A percentile compares a stretch with the other conserved stretches of the same genome.
Evolutionary conservation across 2,113 vertebrate species (phyloP).

Genomic region (Marmota flaviventris): DNA sequence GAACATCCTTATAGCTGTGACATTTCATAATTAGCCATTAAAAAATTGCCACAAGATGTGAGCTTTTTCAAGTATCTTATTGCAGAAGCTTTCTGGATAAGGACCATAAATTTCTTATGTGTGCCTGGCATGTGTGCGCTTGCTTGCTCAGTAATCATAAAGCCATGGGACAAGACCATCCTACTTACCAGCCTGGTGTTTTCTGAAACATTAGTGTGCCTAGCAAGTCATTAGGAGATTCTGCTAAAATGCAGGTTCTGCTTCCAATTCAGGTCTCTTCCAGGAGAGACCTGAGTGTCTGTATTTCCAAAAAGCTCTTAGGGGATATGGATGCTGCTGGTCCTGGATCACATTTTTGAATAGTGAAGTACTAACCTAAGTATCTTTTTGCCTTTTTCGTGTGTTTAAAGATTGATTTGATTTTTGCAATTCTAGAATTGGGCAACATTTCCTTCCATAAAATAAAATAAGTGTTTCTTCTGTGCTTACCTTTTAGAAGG

Average conservation of each 20-base stretch:
- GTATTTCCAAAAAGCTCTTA: not conserved
- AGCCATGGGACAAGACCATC: not conserved
- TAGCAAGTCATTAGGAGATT: not conserved
- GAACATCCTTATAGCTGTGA: not conserved
- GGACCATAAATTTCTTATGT: not conserved
- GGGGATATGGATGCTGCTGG: not conserved
- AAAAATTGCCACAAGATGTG: conserved; percentile 4
- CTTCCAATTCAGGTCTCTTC: no score
- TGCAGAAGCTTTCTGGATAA: not conserved
- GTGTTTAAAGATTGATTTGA: not conserved
- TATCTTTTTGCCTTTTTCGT: conserved; percentile 11
- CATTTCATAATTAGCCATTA: conserved; percentile 46
- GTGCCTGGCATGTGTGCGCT: not conserved
- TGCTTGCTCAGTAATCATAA: not conserved
- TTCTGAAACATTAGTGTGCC: not conserved
- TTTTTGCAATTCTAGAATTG: not conserved
- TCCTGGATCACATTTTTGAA: not conserved
- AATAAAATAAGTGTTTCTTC: not conserved
- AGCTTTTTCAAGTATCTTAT: conserved; percentile 7
- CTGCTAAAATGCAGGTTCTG: not conserved
- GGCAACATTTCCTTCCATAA: not conserved
- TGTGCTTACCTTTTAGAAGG: conserved; percentile 13
- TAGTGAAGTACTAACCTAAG: not conserved
- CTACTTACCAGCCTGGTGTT: not conserved
- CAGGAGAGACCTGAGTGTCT: not conserved